Evolutionary conservation across 2,113 vertebrate genomes (phyloP).

Genomic region (Chaenogobius annularis): DNA sequence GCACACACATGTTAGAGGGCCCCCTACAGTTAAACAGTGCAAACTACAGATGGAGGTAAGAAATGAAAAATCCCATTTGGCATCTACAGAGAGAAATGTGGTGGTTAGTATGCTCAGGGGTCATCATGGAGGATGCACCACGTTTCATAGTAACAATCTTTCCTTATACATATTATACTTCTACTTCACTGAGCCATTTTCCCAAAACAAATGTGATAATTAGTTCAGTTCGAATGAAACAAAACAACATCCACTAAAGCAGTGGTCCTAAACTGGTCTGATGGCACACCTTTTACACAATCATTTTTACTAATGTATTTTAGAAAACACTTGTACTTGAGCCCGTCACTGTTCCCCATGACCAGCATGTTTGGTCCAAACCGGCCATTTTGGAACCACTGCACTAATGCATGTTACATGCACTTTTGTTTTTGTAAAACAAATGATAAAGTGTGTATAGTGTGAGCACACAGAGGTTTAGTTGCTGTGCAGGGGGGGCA

Average conservation of each 20-base stretch:
- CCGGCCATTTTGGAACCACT: neutral
- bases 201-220: neutral
- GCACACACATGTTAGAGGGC: conserved; percentile 6
- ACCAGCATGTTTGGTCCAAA: neutral
- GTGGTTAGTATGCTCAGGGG: conserved; percentile 11
- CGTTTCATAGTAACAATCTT: neutral
- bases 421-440: neutral
- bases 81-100: conserved; percentile 13
- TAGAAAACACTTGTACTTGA: neutral
- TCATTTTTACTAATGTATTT: neutral
- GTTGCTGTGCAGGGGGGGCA: neutral
- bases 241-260: conserved; percentile 10
- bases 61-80: conserved; percentile 4
- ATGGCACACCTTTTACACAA: neutral
- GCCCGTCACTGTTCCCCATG: neutral
- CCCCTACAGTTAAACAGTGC: conserved; percentile 8
- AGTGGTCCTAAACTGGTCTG: conserved; percentile 1
- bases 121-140: neutral
- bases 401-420: neutral
- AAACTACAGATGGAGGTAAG: neutral
- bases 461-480: neutral
- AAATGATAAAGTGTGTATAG: neutral
- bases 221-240: neutral
- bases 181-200: too few species aligned
- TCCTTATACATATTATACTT: neutral